A percentile compares a stretch with the other conserved stretches of the same genome.
Evolutionary conservation across 2,797 vertebrate species (phyloP).

Genomic region (Lycodopsis pacificus): DNA sequence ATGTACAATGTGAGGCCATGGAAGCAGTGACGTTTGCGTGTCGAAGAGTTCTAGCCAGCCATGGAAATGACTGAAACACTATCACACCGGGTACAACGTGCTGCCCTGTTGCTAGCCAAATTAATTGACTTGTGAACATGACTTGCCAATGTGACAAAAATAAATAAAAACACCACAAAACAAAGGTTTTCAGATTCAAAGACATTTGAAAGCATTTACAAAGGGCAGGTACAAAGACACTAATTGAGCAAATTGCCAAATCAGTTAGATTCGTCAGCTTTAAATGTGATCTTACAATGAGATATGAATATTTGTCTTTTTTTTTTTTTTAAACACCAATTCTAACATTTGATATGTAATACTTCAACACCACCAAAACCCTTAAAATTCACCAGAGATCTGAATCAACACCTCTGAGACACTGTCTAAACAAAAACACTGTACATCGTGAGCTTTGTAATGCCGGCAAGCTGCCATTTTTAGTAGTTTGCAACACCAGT

Average conservation of each 20-base stretch:
- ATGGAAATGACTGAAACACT: neutral
- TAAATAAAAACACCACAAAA: neutral
- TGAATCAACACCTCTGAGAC: conserved; percentile 26
- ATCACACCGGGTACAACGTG: neutral
- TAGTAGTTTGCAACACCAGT: conserved; percentile 7
- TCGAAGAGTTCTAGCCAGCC: neutral
- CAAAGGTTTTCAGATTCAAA: neutral
- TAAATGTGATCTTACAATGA: neutral
- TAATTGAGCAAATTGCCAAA: neutral
- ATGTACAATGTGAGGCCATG: neutral
- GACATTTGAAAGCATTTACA: neutral
- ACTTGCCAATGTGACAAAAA: neutral
- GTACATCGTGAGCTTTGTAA: conserved; percentile 16
- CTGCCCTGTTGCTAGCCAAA: conserved; percentile 4
- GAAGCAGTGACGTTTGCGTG: neutral
- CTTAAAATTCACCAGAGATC: conserved; percentile 17
- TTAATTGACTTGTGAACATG: neutral
- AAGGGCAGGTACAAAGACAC: neutral
- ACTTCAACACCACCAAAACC: neutral
- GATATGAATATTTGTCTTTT: neutral
- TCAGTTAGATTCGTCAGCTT: neutral
- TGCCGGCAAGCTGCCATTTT: conserved; percentile 18
- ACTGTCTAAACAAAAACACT: conserved; percentile 19
- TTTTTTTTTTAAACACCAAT: neutral
- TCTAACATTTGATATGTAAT: conserved; percentile 21